phyloP scores from a whole-genome alignment of 2,113 vertebrate genomes.

The Mustela lutreola region DNA sequence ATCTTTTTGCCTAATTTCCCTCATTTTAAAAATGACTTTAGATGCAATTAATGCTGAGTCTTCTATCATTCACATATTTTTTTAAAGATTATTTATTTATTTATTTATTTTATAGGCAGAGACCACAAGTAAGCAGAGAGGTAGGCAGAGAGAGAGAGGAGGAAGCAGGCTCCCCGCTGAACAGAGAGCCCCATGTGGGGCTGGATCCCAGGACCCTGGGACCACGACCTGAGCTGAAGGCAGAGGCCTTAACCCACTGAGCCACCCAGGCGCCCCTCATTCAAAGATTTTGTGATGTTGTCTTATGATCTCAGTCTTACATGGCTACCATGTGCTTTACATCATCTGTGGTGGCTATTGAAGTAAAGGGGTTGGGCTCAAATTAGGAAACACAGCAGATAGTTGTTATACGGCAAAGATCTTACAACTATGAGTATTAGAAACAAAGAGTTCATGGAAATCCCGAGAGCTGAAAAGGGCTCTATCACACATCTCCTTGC shows the following conservation, averaged over 20 bases:
- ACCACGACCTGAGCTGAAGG: no score
- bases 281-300: slow-evolving; percentile 2
- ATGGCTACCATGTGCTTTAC: neutral
- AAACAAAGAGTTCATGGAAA: neutral
- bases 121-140: no score
- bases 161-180: no score
- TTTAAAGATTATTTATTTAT: no score
- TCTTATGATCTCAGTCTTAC: neutral
- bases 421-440: neutral
- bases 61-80: slow-evolving; percentile 15
- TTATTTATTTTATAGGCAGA: no score
- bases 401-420: neutral
- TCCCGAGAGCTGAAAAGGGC: neutral
- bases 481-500: neutral
- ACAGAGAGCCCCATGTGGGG: no score
- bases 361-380: neutral
- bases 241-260: no score
- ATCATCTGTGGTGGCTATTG: neutral
- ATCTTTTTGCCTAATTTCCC: slow-evolving; percentile 9
- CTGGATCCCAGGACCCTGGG: no score
- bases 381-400: neutral
- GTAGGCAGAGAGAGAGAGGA: no score
- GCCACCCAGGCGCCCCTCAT: neutral
- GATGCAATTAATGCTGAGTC: neutral
- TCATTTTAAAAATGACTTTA: slow-evolving; percentile 28